phyloP scores from a whole-genome alignment of 2,888 invertebrate species.

The Harmothoe impar region DNA sequence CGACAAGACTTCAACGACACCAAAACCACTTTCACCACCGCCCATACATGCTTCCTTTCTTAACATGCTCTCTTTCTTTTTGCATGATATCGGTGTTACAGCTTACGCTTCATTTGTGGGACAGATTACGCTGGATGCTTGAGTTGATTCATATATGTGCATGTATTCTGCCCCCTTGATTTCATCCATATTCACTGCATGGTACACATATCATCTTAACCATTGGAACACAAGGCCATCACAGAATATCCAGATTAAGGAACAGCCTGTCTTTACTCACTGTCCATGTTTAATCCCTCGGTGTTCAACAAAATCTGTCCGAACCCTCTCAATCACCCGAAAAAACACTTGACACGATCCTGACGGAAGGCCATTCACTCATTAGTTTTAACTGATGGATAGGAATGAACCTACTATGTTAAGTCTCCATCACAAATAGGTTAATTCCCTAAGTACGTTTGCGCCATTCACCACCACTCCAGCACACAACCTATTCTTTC shows the following conservation, averaged over 20 bases:
- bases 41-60: too few species aligned
- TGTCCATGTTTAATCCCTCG: too few species aligned
- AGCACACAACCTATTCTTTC: slow-evolving; percentile 54
- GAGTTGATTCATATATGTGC: neutral
- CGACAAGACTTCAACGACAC: neutral
- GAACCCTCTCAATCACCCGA: neutral
- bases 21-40: too few species aligned
- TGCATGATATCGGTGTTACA: slow-evolving; percentile 9
- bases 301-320: neutral
- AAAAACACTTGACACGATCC: neutral
- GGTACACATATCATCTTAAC: neutral
- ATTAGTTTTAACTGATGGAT: slow-evolving; percentile 3
- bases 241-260: neutral
- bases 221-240: neutral
- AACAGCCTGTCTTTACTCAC: too few species aligned
- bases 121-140: too few species aligned
- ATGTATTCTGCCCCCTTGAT: neutral
- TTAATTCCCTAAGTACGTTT: slow-evolving; percentile 51
- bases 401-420: slow-evolving; percentile 9
- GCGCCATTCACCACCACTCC: slow-evolving; percentile 52
- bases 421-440: slow-evolving; percentile 32
- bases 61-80: neutral
- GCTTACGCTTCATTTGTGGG: neutral
- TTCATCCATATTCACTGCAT: neutral
- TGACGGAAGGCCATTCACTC: neutral